A percentile compares a stretch with the other conserved stretches of the same genome.
Evolutionary conservation across 64 coral and sea anemone genomes (phyloP).

Genomic region (Astreopora myriophthalma): DNA sequence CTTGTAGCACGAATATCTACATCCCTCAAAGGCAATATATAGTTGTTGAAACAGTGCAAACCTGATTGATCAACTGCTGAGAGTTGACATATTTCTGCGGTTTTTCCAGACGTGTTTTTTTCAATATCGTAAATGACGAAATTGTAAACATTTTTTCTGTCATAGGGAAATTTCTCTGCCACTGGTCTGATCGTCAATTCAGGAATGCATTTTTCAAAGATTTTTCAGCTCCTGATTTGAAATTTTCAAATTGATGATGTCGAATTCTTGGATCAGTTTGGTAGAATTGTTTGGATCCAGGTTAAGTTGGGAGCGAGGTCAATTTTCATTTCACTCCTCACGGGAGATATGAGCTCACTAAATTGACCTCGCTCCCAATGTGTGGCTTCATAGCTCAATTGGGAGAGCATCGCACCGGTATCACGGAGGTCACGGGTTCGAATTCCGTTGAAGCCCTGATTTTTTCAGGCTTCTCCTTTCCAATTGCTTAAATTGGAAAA

Average conservation of each 20-base stretch:
- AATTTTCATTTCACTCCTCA: too few species aligned
- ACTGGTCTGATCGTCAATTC: constrained; percentile 54
- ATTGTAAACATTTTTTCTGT: constrained; percentile 48
- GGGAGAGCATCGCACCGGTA: too few species aligned
- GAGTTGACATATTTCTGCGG: constrained; percentile 58
- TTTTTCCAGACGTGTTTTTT: constrained; percentile 68
- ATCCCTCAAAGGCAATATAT: neutral
- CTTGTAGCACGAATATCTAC: constrained; percentile 35
- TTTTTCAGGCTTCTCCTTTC: too few species aligned
- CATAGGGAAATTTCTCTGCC: constrained; percentile 46
- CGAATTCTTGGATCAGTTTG: neutral
- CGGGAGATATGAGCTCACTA: too few species aligned
- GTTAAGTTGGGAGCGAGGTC: too few species aligned
- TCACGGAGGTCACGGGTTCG: too few species aligned
- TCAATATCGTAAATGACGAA: constrained; percentile 69
- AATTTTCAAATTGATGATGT: constrained; percentile 14
- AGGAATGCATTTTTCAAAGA: constrained; percentile 62
- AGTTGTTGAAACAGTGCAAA: constrained; percentile 8
- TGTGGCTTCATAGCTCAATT: too few species aligned
- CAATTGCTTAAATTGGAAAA: too few species aligned
- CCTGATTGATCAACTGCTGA: constrained; percentile 44
- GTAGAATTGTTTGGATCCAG: too few species aligned
- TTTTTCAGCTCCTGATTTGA: constrained; percentile 49
- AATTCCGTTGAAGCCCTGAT: too few species aligned
- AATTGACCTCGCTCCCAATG: too few species aligned